Percentiles rank a stretch among this genome's conserved stretches.
These are phyloP conservation scores for Coptodon rendalli DNA, from an alignment of 2,113 vertebrate genomes.

Conservation along the genomic window DNA sequence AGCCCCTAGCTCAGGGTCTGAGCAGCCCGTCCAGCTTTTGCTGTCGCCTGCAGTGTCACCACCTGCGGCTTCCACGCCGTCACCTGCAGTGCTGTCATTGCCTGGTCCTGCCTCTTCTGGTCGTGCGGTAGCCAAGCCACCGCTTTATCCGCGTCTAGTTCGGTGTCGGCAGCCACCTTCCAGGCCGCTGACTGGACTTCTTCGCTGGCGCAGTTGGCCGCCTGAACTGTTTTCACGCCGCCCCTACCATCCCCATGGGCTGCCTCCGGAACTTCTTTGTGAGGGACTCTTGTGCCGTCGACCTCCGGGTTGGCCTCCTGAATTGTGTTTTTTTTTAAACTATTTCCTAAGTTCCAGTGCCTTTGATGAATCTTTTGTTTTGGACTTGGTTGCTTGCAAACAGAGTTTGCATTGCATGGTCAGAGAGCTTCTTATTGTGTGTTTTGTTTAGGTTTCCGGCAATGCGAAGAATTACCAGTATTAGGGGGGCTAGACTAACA, in stretches of 20 bases:
- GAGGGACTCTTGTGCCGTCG: not conserved
- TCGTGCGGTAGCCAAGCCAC: not conserved
- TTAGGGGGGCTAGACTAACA: not conserved
- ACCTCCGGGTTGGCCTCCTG: not conserved
- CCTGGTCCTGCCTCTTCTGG: not conserved
- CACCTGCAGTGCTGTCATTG: not conserved
- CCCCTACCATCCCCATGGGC: not conserved
- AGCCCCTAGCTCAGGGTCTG: not conserved
- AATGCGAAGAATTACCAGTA: not conserved
- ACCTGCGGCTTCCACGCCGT: not conserved
- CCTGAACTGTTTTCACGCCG: not conserved
- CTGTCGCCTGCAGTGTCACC: not conserved
- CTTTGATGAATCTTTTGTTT: not conserved
- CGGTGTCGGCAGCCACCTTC: too few relatives aligned
- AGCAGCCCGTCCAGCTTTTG: not conserved
- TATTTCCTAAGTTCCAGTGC: not conserved
- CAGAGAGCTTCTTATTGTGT: not conserved
- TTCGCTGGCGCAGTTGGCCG: not conserved
- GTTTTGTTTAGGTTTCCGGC: not conserved
- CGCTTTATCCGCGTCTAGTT: not conserved
- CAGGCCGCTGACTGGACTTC: not conserved
- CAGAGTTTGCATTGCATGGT: not conserved
- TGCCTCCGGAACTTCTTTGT: not conserved
- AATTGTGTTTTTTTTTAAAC: not conserved
- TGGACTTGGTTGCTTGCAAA: not conserved